Percentiles rank a stretch among this genome's conserved stretches.
These are phyloP conservation scores for Drosophila algonquin DNA, from an alignment of 2,888 invertebrate genomes.

Conservation along the genomic window DNA sequence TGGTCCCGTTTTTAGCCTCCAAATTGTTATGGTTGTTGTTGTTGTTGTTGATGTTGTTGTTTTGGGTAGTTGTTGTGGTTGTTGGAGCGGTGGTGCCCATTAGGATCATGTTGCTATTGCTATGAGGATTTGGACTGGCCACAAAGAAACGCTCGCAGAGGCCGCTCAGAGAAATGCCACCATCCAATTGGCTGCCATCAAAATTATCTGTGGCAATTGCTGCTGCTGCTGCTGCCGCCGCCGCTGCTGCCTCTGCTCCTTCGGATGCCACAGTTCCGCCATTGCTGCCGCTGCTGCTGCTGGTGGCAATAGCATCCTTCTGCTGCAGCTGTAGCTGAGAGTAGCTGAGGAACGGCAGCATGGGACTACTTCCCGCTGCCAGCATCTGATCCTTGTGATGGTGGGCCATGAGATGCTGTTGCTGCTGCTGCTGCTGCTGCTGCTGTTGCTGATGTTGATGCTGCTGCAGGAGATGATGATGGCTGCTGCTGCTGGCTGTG, in stretches of 20 bases:
- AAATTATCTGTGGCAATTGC: conserved; percentile 42
- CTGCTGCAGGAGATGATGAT: conserved; percentile 43
- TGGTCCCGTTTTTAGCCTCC: conserved; percentile 43
- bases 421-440: conserved; percentile 30
- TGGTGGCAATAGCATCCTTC: conserved; percentile 42
- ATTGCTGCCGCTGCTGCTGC: conserved; percentile 17
- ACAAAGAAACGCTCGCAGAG: conserved; percentile 72
- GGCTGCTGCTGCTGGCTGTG: conserved; percentile 46
- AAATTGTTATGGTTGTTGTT: conserved; percentile 42
- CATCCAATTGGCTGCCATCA: conserved; percentile 64
- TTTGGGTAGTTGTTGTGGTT: conserved; percentile 30
- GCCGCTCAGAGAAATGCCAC: conserved; percentile 63
- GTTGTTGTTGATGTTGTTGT: conserved; percentile 26
- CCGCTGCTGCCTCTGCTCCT: conserved; percentile 7
- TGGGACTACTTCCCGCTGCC: conserved; percentile 73
- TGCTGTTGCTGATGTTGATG: conserved; percentile 34
- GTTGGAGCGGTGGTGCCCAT: conserved; percentile 38
- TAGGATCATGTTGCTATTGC: conserved; percentile 53
- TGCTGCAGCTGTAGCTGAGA: conserved; percentile 59
- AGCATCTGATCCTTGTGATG: conserved; percentile 82
- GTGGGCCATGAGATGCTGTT: conserved; percentile 51
- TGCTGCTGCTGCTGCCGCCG: conserved; percentile 3
- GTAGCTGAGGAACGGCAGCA: conserved; percentile 58
- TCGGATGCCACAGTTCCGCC: conserved; percentile 11
- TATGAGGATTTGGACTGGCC: conserved; percentile 64